Evolutionary conservation across 1,140 invertebrate species (phyloP), one percentile per base, ranked within the genome.

Genomic region (Pollicipes pollicipes): DNA sequence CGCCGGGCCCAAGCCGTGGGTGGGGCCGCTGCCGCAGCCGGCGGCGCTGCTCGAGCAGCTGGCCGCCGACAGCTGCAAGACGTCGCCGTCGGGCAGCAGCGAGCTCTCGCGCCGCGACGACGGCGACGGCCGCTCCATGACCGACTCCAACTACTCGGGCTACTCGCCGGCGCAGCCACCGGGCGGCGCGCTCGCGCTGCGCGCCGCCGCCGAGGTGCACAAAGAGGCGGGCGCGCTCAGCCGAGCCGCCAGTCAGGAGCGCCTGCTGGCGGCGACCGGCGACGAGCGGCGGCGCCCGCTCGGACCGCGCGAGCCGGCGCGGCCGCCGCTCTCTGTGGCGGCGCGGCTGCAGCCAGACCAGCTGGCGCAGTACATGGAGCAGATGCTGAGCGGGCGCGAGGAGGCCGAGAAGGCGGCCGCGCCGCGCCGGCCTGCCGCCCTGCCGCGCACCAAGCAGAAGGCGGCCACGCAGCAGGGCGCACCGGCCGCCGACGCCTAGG

Each of bases 41-140:
- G 75, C 74, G 31, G 72, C 74, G 32, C 74, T 77, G 32, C 71
- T 72, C n/a, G 73, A 73, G 24, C 75, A 70, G 29, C 74, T 72
- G 27, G 74, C 72, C 17, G 72, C 71, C 45, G 35, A 17, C 35
- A 35, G 35, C 35, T 58, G 72, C 10, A 69, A 72, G 28, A 66
- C 72, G 10, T 69, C 70, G 17, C 69, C 75, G 28, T 75, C 73
- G 67, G 74, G 73, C 21, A 74, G 75, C n/a, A 76, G 73, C 68
- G 78, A 79, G 32, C 71, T 78, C 30, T 75, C 74, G 17, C 70
- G 88, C 68, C 82, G 91, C 68, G 91, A 94, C 75, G 91, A 94
- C 78, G 91, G 90, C 0, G 91, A 94, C 76, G 91, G 91, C 0
- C 83, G 91, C 68, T 92, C 90, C 68, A 90, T 94, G 70, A 91